Evolutionary conservation across 2,113 vertebrate genomes (phyloP).

Genomic region (Scortum barcoo): DNA sequence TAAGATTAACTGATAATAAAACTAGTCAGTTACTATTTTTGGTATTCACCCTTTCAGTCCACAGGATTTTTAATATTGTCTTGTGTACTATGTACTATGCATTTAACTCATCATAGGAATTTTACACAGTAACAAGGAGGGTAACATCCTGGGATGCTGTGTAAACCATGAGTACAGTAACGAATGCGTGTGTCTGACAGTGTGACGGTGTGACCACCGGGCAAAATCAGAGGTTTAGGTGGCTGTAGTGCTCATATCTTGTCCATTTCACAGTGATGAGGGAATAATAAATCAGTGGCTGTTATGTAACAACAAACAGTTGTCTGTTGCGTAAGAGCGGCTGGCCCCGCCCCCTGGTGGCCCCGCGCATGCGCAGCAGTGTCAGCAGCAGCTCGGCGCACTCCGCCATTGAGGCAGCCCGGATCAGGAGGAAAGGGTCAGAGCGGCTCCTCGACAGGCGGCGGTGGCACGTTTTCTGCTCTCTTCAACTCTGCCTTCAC

Average conservation of each 20-base stretch:
- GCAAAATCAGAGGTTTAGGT: not conserved
- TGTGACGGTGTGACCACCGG: too few relatives aligned
- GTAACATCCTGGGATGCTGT: not conserved
- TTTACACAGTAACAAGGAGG: not conserved
- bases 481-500: too few relatives aligned
- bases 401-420: slow-evolving; percentile 83
- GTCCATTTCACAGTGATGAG: not conserved
- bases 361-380: slow-evolving; percentile 64
- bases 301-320: slow-evolving; percentile 78
- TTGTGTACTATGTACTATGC: not conserved
- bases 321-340: slow-evolving; percentile 77
- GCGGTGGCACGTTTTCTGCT: slow-evolving; percentile 63
- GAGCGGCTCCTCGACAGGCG: slow-evolving; percentile 67
- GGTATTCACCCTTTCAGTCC: too few relatives aligned
- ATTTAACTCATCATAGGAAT: not conserved
- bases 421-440: slow-evolving; percentile 77
- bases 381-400: too few relatives aligned
- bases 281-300: slow-evolving; percentile 48
- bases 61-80: not conserved
- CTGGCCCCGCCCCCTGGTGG: slow-evolving; percentile 41
- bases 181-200: too few relatives aligned
- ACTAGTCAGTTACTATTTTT: not conserved
- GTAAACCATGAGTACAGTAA: not conserved
- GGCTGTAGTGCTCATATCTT: not conserved
- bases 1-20: not conserved